Percentiles rank a stretch among this genome's conserved stretches.
These are phyloP conservation scores for Smutsia gigantea DNA, from an alignment of 2,797 vertebrate species.

Conservation along the genomic window DNA sequence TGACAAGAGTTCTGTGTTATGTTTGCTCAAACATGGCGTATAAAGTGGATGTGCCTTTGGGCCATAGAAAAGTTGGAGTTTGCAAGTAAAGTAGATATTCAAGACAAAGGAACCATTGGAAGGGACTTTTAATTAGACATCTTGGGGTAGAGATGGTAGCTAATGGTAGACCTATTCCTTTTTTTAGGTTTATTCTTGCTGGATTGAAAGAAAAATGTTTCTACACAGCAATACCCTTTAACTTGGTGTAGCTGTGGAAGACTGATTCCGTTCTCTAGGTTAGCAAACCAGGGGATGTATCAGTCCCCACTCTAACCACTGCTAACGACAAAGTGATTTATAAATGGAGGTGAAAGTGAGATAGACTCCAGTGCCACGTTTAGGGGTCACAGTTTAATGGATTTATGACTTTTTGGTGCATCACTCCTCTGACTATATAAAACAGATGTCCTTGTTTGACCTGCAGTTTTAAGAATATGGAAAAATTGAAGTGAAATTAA, in stretches of 20 bases:
- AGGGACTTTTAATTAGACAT: not conserved
- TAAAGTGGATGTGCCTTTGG: not conserved
- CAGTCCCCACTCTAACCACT: not conserved
- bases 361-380: not conserved
- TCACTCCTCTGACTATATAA: not conserved
- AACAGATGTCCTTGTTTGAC: not conserved
- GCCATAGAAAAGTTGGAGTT: not conserved
- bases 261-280: not conserved
- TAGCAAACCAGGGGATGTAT: not conserved
- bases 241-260: not conserved
- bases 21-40: not conserved
- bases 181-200: not conserved
- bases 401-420: not conserved
- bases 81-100: not conserved
- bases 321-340: not conserved
- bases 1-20: conserved; percentile 60
- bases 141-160: not conserved
- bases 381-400: not conserved
- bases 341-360: not conserved
- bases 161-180: not conserved
- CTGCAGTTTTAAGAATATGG: not conserved
- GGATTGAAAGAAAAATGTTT: not conserved
- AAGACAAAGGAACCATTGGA: not conserved
- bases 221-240: not conserved
- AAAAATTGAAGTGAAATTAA: not conserved